A percentile compares a stretch with the other conserved stretches of the same genome.
Conservation (phyloP, 2,888 invertebrate genomes). For the Tuberolachnus salignus region DNA sequence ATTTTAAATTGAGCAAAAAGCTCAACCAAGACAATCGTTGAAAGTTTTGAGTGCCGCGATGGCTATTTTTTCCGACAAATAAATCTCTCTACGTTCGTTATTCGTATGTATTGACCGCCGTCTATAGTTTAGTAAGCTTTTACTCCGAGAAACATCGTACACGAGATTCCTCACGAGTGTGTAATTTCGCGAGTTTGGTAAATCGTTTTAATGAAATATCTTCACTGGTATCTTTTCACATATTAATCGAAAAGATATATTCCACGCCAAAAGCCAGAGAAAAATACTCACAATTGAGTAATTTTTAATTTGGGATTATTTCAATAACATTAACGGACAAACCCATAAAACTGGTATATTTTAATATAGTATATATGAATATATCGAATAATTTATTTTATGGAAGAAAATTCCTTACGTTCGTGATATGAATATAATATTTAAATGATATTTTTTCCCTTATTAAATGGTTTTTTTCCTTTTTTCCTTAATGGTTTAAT, state of each 20-base stretch:
- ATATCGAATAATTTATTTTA: conserved; percentile 22
- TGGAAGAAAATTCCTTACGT: background rate
- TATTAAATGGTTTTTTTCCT: conserved; percentile 4
- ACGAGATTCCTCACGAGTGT: conserved; percentile 11
- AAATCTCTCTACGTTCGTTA: conserved; percentile 2
- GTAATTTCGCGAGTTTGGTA: conserved; percentile 31
- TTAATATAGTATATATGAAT: background rate
- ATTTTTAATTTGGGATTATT: conserved; percentile 19
- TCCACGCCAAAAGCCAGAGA: background rate
- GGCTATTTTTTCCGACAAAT: background rate
- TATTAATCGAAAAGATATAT: conserved; percentile 23
- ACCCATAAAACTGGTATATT: conserved; percentile 12
- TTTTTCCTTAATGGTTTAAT: no score
- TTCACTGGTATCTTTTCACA: conserved; percentile 18
- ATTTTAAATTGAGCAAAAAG: background rate
- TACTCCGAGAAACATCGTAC: background rate
- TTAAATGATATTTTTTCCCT: background rate
- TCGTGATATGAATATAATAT: background rate
- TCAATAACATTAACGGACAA: conserved; percentile 1
- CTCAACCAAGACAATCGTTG: background rate
- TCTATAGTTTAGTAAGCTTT: conserved; percentile 9
- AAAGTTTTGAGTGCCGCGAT: conserved; percentile 14
- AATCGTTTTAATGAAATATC: conserved; percentile 47
- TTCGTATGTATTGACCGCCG: background rate
- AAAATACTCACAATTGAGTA: conserved; percentile 26